phyloP scores from a whole-genome alignment of 2,888 invertebrate species.

The Zootermopsis nevadensis region DNA sequence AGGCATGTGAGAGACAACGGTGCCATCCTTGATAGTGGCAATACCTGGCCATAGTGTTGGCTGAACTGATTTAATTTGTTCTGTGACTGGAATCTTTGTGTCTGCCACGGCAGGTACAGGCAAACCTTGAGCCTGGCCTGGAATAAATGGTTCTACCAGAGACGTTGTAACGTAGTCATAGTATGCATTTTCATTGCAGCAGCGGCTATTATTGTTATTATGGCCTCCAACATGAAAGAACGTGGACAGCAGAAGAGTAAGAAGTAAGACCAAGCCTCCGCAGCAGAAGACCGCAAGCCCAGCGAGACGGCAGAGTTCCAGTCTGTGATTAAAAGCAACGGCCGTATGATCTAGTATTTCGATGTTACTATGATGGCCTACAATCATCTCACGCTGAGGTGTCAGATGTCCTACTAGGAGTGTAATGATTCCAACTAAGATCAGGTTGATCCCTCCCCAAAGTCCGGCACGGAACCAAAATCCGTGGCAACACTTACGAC shows the following conservation, averaged over 20 bases:
- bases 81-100: conserved; percentile 55
- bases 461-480: conserved; percentile 63
- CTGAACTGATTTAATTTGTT: conserved; percentile 56
- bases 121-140: not conserved
- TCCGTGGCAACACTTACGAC: conserved; percentile 55
- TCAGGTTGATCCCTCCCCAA: conserved; percentile 64
- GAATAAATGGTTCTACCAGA: conserved; percentile 37
- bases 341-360: conserved; percentile 62
- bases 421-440: conserved; percentile 63
- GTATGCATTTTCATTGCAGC: conserved; percentile 59
- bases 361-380: conserved; percentile 60
- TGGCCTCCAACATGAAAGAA: conserved; percentile 55
- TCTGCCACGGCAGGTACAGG: not conserved
- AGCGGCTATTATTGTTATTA: conserved; percentile 53
- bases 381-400: conserved; percentile 61
- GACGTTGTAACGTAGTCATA: conserved; percentile 29
- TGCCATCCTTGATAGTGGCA: conserved; percentile 22
- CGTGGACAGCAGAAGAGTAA: conserved; percentile 64
- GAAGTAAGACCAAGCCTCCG: conserved; percentile 63
- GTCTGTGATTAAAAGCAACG: conserved; percentile 62
- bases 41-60: conserved; percentile 55
- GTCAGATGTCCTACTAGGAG: conserved; percentile 65
- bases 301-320: conserved; percentile 64
- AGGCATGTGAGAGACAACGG: conserved; percentile 12
- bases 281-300: conserved; percentile 65